Percentiles rank a stretch among this genome's conserved stretches.
These are phyloP conservation scores for Cairina moschata DNA, from an alignment of 2,113 vertebrate species.

Conservation along the genomic window DNA sequence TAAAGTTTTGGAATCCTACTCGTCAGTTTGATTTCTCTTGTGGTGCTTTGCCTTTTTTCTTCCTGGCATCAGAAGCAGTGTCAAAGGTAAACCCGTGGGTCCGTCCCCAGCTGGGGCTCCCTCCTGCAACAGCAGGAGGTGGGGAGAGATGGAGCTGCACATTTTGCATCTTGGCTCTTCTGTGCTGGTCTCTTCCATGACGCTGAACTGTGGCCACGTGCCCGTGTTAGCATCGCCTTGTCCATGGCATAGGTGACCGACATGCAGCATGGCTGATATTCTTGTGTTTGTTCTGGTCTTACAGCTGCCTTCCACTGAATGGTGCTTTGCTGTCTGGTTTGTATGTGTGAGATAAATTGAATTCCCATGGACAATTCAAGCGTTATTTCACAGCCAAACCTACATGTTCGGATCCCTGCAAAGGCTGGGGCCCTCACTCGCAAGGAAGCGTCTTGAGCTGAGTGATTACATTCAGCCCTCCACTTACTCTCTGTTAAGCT, in stretches of 20 bases:
- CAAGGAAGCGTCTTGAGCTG: neutral
- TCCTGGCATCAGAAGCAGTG: neutral
- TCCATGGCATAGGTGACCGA: neutral
- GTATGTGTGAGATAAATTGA: neutral
- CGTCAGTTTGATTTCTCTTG: neutral
- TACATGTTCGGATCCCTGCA: neutral
- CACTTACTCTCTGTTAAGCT: neutral
- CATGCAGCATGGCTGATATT: neutral
- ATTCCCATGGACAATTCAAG: neutral
- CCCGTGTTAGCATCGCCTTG: neutral
- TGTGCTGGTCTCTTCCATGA: neutral
- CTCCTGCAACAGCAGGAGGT: neutral
- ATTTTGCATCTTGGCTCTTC: neutral
- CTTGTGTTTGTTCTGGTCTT: neutral
- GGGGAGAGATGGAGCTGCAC: neutral
- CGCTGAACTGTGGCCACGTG: neutral
- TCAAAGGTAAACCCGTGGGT: neutral
- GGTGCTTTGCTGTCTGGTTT: neutral
- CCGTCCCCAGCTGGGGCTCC: neutral
- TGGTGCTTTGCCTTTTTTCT: neutral
- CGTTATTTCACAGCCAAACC: constrained; percentile 14
- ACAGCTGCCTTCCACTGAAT: neutral
- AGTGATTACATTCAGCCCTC: constrained; percentile 16
- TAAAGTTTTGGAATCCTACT: neutral
- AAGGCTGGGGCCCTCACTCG: neutral